Base-by-base conservation (phyloP, 2,888 invertebrate genomes). In the Neria commutata region DNA sequence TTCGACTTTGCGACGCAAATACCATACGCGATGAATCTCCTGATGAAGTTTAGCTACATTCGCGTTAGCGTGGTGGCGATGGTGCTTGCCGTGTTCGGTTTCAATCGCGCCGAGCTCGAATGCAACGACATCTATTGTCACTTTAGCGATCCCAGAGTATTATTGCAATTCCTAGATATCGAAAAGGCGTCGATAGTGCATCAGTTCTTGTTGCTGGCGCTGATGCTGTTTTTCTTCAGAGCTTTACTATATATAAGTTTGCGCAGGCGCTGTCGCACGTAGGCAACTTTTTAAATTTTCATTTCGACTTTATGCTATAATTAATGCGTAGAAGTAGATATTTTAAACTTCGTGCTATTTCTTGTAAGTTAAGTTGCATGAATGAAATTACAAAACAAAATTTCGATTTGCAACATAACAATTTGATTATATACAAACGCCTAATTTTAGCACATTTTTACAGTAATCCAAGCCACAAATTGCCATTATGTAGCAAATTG, bases 1-100 rank as follows among this genome's bases (percentile, higher is more conserved):
- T 89, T 89, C 65, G 89, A 89, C 76, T 89, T 89, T 79, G 88
- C 89, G 0, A 83, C 85, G 42, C 82, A 85, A 63, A 88, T 89
- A 57, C 85, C 88, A 0, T 77, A 84, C 3, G 67, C 84, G 19
- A 87, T 89, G 86, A 85, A 86, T 74, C 77, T 86, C 3, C 65
- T 88, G 3, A 88, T 89, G 86, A 87, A 87, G 74, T 84, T 85
- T 4, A 89, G 88, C 23, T 89, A 87, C 78, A 84, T 89, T 64
- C 83, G 89, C 19, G 86, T 88, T 64, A 88, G 88, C 0, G 86
- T 88, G 2, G 87, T 88, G 14, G 86, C 87, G 0, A 81, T 88
- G 74, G 83, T 88, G 0, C 74, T 89, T 1, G 84, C 86, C 0
- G 83, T 89, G 3, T 89, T 89, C 72, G 89, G 89, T 6, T 86